Base-by-base conservation (phyloP, 2,113 vertebrate genomes). In the Aspidoscelis tigris region DNA sequence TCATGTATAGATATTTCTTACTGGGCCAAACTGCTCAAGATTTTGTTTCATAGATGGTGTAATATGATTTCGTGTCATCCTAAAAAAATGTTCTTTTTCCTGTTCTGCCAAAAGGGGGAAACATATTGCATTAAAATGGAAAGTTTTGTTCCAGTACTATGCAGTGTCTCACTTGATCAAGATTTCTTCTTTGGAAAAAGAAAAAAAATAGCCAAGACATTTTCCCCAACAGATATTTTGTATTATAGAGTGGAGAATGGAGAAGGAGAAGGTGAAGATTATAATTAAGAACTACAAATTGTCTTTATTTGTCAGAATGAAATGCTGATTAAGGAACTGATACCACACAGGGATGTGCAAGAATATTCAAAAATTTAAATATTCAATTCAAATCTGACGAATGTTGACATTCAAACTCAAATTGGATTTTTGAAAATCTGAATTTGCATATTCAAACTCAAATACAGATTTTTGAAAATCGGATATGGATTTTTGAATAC, bases 51-150 rank as follows among this genome's bases (percentile, higher is more conserved):
- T n/a, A 22, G 55, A 85, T 47, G 76, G 21, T 79, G 69, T 72
- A 79, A 79, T 47, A 73, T 64, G 43, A 50, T 79, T 47, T 66
- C 50, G 55, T 79, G 76, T 47, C 76, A 75, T 75, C 71, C 65
- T 50, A 76, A 50, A 75, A 78, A 84, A 71, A 47, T 78, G 20
- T 58, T 64, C 70, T 66, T 66, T 74, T 80, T 85, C 77, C 58
- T 80, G n/a, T 53, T 85, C 43, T 79, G 58, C 70, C 11, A 47
- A 78, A 41, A 75, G 71, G 78, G 55, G 61, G 64, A 74, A 72
- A 74, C 65, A n/a, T 20, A 73, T 79, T 85, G 50, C 83, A 80
- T 79, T 85, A 80, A 85, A 85, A 85, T 85, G 83, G 83, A 85
- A 85, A 80, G 43, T 84, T 84, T 78, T 84, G 83, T 79, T 72